phyloP scores from a whole-genome alignment of 1,140 invertebrate genomes.

The Armadillidium nasatum region DNA sequence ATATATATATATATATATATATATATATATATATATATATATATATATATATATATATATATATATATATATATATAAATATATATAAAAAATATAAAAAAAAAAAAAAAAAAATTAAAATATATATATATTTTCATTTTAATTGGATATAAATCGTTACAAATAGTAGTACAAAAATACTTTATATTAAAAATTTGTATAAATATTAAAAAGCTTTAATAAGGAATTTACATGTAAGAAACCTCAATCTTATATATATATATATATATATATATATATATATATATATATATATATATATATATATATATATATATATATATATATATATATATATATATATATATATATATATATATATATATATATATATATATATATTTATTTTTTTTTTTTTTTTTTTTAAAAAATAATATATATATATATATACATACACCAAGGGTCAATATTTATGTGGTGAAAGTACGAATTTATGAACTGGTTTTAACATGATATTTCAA shows the following conservation, averaged over 20 bases:
- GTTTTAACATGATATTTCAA: too few relatives aligned
- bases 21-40: background rate
- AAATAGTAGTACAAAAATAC: too few relatives aligned
- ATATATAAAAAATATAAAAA: background rate
- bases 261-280: background rate
- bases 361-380: conserved; percentile 20
- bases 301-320: background rate
- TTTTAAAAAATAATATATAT: too few relatives aligned
- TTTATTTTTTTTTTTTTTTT: background rate
- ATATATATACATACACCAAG: too few relatives aligned
- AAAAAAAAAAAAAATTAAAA: background rate
- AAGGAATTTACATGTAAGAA: too few relatives aligned
- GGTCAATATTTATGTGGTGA: too few relatives aligned
- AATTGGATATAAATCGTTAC: too few relatives aligned
- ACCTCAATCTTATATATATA: too few relatives aligned
- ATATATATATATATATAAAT: background rate
- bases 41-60: background rate
- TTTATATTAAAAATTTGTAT: too few relatives aligned
- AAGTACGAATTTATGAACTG: too few relatives aligned
- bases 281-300: background rate
- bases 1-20: conserved; percentile 2
- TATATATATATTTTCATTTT: too few relatives aligned
- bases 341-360: conserved; percentile 23
- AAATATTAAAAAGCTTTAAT: too few relatives aligned
- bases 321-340: conserved; percentile 17